Conservation (phyloP, 1,140 invertebrate genomes). For the Helicoverpa zea region DNA sequence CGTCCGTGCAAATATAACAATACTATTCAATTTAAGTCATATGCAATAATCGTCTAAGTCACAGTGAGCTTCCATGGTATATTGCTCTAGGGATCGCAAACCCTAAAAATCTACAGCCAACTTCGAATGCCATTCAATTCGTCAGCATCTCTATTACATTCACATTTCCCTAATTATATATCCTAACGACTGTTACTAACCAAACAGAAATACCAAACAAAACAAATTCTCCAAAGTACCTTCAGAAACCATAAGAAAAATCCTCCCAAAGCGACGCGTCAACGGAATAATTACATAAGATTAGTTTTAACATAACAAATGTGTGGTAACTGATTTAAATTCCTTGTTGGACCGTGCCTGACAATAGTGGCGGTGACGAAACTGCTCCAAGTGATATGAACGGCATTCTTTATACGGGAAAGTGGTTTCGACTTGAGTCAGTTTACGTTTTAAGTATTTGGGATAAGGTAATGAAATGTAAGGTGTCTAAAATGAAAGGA, state of each 20-base stretch:
- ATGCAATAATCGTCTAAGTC: too few relatives aligned
- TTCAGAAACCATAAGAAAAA: neutral
- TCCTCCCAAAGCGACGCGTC: slow-evolving; percentile 1
- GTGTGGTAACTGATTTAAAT: slow-evolving; percentile 42
- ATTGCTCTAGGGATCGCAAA: too few relatives aligned
- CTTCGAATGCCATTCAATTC: too few relatives aligned
- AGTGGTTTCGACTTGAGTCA: neutral
- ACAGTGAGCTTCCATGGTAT: too few relatives aligned
- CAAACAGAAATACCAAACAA: neutral
- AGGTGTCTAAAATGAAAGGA: too few relatives aligned
- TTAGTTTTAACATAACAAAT: slow-evolving; percentile 32
- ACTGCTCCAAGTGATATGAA: slow-evolving; percentile 17
- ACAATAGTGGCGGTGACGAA: slow-evolving; percentile 38
- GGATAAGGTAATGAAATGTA: neutral
- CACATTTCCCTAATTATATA: too few relatives aligned
- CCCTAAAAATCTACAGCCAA: too few relatives aligned
- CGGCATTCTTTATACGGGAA: slow-evolving; percentile 46
- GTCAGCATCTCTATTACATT: too few relatives aligned
- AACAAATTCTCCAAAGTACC: slow-evolving; percentile 7
- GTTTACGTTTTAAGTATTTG: neutral
- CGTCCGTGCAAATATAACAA: too few relatives aligned
- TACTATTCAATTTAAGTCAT: too few relatives aligned
- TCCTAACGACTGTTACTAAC: too few relatives aligned
- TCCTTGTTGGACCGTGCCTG: slow-evolving; percentile 10
- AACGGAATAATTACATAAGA: slow-evolving; percentile 33